A percentile compares a stretch with the other conserved stretches of the same genome.
Evolutionary conservation across 2,113 vertebrate genomes (phyloP).

Genomic region (Crocuta crocuta): DNA sequence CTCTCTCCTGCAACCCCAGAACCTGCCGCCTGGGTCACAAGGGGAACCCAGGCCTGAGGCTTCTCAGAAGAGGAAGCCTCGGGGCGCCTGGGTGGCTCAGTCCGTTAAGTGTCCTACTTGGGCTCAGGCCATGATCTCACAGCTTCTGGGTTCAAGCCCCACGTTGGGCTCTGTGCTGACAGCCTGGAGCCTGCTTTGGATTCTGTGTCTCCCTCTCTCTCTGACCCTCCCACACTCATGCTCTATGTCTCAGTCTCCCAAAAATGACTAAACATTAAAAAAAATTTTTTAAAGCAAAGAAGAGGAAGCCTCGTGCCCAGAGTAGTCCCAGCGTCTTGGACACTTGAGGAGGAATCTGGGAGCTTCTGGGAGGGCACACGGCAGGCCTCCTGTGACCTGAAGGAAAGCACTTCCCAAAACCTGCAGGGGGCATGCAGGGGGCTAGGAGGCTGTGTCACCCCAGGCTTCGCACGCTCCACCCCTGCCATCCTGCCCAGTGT

Average conservation of each 20-base stretch:
- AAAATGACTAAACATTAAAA: too few species aligned
- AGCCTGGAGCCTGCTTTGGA: too few species aligned
- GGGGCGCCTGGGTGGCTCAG: too few species aligned
- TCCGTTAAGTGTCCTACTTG: too few species aligned
- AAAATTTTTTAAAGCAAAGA: neutral
- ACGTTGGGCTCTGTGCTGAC: too few species aligned
- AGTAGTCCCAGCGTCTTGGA: neutral
- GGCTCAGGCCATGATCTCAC: too few species aligned
- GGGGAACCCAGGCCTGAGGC: neutral
- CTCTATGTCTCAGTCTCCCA: too few species aligned
- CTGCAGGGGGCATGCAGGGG: neutral
- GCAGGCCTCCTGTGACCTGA: neutral
- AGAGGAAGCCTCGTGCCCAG: neutral
- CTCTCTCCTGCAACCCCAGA: neutral
- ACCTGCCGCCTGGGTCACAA: neutral
- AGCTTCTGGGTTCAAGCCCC: too few species aligned
- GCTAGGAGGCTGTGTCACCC: accelerated
- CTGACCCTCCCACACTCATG: too few species aligned
- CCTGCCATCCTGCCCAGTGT: neutral
- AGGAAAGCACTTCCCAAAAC: neutral
- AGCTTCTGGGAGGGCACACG: neutral
- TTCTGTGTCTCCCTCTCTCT: too few species aligned
- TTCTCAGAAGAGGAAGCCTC: neutral
- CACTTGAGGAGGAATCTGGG: neutral
- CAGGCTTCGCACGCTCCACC: neutral